Percentiles rank a stretch among this genome's conserved stretches.
Conservation (phyloP, 2,888 invertebrate species). For the Archips xylosteana region DNA sequence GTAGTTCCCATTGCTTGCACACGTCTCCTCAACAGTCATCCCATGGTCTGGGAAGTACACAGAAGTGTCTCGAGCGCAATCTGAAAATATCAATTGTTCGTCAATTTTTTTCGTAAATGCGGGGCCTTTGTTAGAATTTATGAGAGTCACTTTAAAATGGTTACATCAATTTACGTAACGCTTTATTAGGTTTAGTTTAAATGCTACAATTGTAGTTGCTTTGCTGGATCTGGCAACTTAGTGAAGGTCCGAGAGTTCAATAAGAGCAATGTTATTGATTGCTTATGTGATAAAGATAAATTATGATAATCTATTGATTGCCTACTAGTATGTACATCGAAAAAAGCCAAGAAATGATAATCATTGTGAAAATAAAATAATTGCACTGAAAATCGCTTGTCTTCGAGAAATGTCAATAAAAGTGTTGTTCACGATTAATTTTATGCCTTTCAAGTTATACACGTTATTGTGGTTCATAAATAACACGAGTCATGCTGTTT, state of each 20-base stretch:
- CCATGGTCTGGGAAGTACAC: slow-evolving; percentile 79
- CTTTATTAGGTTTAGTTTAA: background rate
- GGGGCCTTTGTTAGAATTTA: background rate
- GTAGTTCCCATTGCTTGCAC: slow-evolving; percentile 86
- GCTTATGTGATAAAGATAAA: background rate
- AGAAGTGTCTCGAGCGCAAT: slow-evolving; percentile 87
- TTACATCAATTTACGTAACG: background rate
- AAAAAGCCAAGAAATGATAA: background rate
- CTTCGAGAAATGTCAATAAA: slow-evolving; percentile 8
- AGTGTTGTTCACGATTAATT: slow-evolving; percentile 4
- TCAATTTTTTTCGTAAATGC: background rate
- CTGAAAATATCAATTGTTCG: slow-evolving; percentile 61
- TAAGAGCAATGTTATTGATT: background rate
- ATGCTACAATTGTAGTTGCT: too few relatives aligned
- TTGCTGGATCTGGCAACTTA: background rate
- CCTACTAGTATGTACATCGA: background rate
- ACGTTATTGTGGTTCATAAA: slow-evolving; percentile 15
- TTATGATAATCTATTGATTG: background rate
- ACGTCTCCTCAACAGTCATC: slow-evolving; percentile 76
- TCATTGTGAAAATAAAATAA: background rate
- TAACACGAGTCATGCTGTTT: background rate
- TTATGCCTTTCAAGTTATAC: slow-evolving; percentile 11
- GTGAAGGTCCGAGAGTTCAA: background rate
- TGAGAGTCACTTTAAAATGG: background rate
- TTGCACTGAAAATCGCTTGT: background rate